Base-by-base conservation (phyloP, 2,113 vertebrate genomes). In the Thinocorus orbignyianus region DNA sequence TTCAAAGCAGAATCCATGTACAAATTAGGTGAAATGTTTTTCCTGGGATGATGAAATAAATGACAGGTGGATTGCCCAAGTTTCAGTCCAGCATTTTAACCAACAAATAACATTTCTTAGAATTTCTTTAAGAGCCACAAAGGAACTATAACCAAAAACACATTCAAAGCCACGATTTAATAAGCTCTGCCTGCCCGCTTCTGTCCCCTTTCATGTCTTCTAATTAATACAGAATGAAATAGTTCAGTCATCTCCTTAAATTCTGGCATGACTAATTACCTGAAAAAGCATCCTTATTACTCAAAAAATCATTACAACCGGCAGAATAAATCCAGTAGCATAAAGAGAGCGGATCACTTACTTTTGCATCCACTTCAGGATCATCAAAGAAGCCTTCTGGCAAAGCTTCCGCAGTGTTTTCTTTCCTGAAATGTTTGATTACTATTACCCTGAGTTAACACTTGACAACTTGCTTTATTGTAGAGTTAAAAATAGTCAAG, bases 381-480 rank as follows among this genome's bases (percentile, higher is more conserved):
- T 99, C 99, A 88, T 99, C 99, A 92, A 99, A 99, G 96, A 99
- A 99, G 18, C 99, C 99, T 97, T 99, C 99, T 0, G 99, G 99
- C 31, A 99, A 96, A 7, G 99, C 98, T 93, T 99, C 99, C 11
- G 99, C 98, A 7, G 98, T 98, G 91, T 98, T 99, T 26, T 99
- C 99, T 90, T 98, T 99, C 93, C 98, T 98, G 72, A 93, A 96
- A 97, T 26, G 26, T 95, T 95, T 86, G 19, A 60, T 54, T 37
- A 80, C 7, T 51, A 31, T 96, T 65, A 91, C 57, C 31, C 35
- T 30, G 25, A 41, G 62, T 76, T 80, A 83, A 78, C 25, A 26
- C 11, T 79, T 76, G 13, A 81, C 65, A 81, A 5, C 25, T 17
- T 71, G 23, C 54, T 92, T 83, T 78, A 86, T 0, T 49, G 41